Evolutionary conservation across 2,797 vertebrate species (phyloP), one percentile per base, ranked within the genome.

Genomic region (Semotilus atromaculatus): DNA sequence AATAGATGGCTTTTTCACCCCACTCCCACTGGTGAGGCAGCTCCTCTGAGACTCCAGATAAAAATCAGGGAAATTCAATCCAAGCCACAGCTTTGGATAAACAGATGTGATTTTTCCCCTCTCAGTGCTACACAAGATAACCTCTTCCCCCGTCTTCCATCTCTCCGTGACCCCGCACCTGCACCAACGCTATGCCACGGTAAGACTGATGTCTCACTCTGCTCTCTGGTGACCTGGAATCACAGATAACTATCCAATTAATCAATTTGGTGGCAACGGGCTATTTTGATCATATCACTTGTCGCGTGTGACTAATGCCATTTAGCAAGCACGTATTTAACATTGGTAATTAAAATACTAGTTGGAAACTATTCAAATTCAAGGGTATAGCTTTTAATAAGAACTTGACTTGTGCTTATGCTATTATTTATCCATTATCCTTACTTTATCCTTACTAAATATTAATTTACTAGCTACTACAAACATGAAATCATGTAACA

Each of bases 1-100:
- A 87, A 88, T 86, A 90, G 86, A 90, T 86, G 90, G 34, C 48
- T 85, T 83, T 89, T 90, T 89, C 82, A 85, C 60, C 81, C 85
- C 80, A 31, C 87, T 86, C 87, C 88, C 82, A 82, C 87, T 82
- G 83, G 55, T 10, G 74, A 85, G 71, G 81, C 87, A 88, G 88
- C 80, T 93, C 80, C 71, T 88, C 84, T 3, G 71, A 93, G 80
- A 92, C 86, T 36, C 3, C 40, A 94, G 96, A 94, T 94, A 95
- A 91, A 93, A 93, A 96, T 95, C 92, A 90, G 45, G 92, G 96
- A 96, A 97, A 96, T 88, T 93, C 95, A 96, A 94, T 93, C 95
- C 93, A 91, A 82, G 86, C 88, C 88, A 31, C 88, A 91, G 90
- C 89, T 83, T 83, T 90, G 93, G 94, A 94, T 95, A 95, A 97